Percentiles rank a stretch among this genome's conserved stretches.
Conservation (phyloP, 2,113 vertebrate genomes). For the Falcunculus frontatus region DNA sequence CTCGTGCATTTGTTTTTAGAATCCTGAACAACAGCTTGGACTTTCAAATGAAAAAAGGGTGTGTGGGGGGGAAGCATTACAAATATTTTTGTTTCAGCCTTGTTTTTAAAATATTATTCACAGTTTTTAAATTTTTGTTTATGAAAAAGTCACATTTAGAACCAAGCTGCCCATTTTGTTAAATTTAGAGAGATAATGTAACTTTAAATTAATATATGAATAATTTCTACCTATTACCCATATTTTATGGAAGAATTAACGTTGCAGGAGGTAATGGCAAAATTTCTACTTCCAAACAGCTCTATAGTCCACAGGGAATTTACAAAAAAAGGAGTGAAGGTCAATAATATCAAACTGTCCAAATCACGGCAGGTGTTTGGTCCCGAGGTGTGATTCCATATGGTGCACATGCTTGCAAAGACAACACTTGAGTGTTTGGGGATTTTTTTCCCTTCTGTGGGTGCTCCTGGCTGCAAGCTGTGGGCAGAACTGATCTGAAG, state of each 20-base stretch:
- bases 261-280: not conserved
- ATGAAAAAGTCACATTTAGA: not conserved
- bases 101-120: not conserved
- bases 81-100: not conserved
- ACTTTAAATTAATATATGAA: not conserved
- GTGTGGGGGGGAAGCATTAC: fast-evolving
- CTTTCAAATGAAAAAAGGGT: not conserved
- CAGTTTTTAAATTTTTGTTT: not conserved
- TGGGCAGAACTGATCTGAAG: not conserved
- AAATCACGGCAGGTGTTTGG: fast-evolving
- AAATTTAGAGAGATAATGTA: not conserved
- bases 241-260: not conserved
- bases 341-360: not conserved
- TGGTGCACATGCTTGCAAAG: not conserved
- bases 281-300: not conserved
- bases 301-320: not conserved
- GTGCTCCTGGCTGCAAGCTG: not conserved
- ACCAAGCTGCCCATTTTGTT: not conserved
- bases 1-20: not conserved
- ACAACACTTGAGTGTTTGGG: not conserved
- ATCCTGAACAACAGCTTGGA: not conserved
- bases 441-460: not conserved
- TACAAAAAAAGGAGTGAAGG: not conserved
- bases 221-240: not conserved
- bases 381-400: not conserved